phyloP scores from a whole-genome alignment of 2,888 invertebrate species.

The Eristalinus sepulchralis region DNA sequence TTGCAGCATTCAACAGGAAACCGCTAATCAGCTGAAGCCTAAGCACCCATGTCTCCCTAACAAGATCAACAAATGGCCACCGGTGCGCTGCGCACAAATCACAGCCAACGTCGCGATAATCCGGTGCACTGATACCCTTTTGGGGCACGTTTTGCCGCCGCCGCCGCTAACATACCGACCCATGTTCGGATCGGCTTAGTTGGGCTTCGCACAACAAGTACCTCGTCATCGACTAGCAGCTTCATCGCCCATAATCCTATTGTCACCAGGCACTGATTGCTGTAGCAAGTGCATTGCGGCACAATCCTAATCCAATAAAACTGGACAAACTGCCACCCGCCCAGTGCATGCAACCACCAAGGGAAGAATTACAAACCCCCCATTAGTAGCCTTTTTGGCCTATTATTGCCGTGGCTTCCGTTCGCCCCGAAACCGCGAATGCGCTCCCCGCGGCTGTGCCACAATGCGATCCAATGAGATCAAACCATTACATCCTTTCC shows the following conservation, averaged over 20 bases:
- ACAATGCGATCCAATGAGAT: constrained; percentile 25
- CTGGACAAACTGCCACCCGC: constrained; percentile 32
- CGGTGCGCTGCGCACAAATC: neutral
- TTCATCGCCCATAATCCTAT: constrained; percentile 10
- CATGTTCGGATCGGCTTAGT: neutral
- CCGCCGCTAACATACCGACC: neutral
- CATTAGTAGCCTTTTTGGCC: constrained; percentile 41
- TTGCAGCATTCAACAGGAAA: neutral
- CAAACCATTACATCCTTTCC: constrained; percentile 45
- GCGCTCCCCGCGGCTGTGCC: neutral
- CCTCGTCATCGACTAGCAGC: constrained; percentile 22
- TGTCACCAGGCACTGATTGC: constrained; percentile 45
- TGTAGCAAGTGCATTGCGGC: constrained; percentile 19
- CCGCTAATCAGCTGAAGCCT: neutral
- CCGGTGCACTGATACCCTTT: neutral
- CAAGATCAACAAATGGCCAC: neutral
- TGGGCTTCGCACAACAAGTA: neutral
- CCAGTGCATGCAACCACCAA: constrained; percentile 22
- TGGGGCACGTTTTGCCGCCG: neutral
- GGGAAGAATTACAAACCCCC: constrained; percentile 41
- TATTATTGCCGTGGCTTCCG: constrained; percentile 42
- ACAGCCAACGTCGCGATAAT: neutral
- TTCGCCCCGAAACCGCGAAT: constrained; percentile 17
- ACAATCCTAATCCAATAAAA: constrained; percentile 58
- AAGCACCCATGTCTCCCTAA: neutral